A percentile compares a stretch with the other conserved stretches of the same genome.
Evolutionary conservation across 2,113 vertebrate genomes (phyloP).

Genomic region (Pelecanoides urinatrix): DNA sequence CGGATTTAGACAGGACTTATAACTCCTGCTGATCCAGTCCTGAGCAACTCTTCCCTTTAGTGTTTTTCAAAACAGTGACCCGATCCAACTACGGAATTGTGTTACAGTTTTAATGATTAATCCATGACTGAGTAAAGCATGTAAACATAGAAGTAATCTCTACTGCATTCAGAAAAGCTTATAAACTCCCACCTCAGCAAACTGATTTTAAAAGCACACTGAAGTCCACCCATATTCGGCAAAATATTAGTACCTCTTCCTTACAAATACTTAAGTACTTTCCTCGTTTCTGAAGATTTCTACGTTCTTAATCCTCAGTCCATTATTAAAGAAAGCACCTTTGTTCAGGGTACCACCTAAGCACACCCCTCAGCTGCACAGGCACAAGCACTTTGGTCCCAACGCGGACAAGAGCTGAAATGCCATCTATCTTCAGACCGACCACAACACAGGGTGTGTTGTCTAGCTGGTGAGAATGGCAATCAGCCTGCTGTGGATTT

Average conservation of each 20-base stretch:
- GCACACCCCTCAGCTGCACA: background rate
- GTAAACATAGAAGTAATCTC: background rate
- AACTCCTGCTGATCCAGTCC: background rate
- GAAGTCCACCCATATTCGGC: background rate
- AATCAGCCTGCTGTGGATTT: background rate
- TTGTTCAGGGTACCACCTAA: background rate
- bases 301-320: background rate
- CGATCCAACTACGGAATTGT: background rate
- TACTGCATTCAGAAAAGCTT: background rate
- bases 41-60: background rate
- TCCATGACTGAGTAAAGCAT: background rate
- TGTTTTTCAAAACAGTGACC: background rate
- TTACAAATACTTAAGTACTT: background rate
- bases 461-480: background rate
- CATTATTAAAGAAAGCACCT: background rate
- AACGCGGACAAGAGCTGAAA: background rate
- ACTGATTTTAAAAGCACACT: background rate
- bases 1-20: background rate
- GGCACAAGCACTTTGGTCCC: background rate
- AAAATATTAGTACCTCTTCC: background rate
- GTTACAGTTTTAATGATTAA: background rate
- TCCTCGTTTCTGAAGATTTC: background rate
- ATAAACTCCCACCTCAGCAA: background rate
- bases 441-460: fast-evolving
- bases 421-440: background rate